Evolutionary conservation across 2,888 invertebrate species (phyloP).

Genomic region (Drosophila formosana): DNA sequence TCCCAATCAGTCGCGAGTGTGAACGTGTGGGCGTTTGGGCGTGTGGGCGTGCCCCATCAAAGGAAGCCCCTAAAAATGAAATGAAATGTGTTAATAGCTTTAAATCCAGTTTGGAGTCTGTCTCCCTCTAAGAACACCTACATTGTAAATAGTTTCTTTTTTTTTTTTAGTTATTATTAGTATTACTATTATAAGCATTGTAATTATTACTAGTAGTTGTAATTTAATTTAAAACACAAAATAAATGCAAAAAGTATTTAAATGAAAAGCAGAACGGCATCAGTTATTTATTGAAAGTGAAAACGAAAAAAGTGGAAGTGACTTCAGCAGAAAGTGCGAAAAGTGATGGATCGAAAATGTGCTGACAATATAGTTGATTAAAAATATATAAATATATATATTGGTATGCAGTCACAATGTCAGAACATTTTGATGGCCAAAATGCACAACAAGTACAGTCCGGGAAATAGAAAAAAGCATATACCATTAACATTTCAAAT

Average conservation of each 20-base stretch:
- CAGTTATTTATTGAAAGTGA: no score
- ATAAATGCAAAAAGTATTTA: slow-evolving; percentile 19
- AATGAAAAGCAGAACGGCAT: neutral
- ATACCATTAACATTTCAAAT: no score
- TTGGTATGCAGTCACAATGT: no score
- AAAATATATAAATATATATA: no score
- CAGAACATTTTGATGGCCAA: no score
- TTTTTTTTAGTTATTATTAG: neutral
- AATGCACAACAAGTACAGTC: no score
- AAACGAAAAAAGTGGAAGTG: no score
- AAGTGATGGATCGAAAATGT: no score
- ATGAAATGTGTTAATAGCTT: slow-evolving; percentile 79
- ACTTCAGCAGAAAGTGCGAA: no score
- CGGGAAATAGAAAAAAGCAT: no score
- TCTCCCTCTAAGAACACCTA: slow-evolving; percentile 25
- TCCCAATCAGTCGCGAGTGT: slow-evolving; percentile 81
- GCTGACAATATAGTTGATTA: no score
- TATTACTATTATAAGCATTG: slow-evolving; percentile 14
- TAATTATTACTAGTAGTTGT: slow-evolving; percentile 24
- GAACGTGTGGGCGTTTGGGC: slow-evolving; percentile 81
- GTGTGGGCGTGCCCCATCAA: slow-evolving; percentile 7
- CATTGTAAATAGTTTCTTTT: slow-evolving; percentile 39
- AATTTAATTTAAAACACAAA: slow-evolving; percentile 14
- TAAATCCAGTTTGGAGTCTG: slow-evolving; percentile 37
- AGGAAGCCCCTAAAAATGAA: slow-evolving; percentile 32